Base-by-base conservation (phyloP, 2,888 invertebrate genomes). In the Magallana nippona region DNA sequence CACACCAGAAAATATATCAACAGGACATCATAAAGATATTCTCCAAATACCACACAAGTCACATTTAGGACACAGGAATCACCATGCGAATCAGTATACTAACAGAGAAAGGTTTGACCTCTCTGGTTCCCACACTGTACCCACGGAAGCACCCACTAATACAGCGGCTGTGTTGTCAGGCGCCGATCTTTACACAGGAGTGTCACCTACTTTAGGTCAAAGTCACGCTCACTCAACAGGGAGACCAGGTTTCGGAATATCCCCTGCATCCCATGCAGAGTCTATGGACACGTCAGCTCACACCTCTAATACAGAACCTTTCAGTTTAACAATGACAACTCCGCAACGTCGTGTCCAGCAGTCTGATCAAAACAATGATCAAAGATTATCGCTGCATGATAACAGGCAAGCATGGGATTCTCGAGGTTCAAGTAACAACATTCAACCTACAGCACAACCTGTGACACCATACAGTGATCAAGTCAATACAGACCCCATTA, bases 391-490 rank as follows among this genome's bases (percentile, higher is more conserved):
- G 10, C 71, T 11, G 11, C 71, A 13, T 32, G 32, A 22, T 22
- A 71, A 71, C 32, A 60, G 60, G n/a, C 60, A 60, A 60, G 22
- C 71, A 22, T 71, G 71, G 71, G 32, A 71, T 71, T 15, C 71
- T 27, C 27, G 32, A 1, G 3, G 15, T 71, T 32, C 71, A 22
- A 11, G 15, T 71, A 32, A 71, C 22, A 15, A 71, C 32, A 71
- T 27, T 27, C 22, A 22, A 22, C 15, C 71, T 22, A 71, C 71
- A 11, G 13, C 22, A 71, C 71, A 71, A 27, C 71, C 71, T 71
- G 71, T 71, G 22, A 71, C 71, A 13, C 27, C 19, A 22, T 71
- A 71, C 27, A 71, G 2, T 27, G 71, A 71, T 71, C 71, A 10
- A 22, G 11, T 3, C 27, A 19, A 13, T 63, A 19, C 19, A 13